These are phyloP conservation scores for Callochromis pleurospilus DNA, from an alignment of 2,113 vertebrate genomes.

Conservation along the genomic window DNA sequence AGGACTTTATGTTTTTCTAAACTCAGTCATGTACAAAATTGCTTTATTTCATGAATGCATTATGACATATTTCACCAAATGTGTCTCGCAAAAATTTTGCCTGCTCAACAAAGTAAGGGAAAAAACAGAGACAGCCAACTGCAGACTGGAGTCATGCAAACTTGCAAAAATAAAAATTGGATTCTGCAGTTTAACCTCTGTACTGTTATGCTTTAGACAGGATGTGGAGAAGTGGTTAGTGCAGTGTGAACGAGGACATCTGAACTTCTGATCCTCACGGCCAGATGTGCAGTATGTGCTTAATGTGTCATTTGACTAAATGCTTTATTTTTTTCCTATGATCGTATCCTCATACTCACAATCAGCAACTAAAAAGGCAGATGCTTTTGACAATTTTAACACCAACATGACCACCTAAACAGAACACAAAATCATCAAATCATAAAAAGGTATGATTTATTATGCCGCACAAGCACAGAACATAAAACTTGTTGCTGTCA, in stretches of 20 bases:
- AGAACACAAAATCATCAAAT: conserved; percentile 2
- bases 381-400: not conserved
- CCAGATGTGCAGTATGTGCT: conserved; percentile 23
- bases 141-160: conserved; percentile 2
- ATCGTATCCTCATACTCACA: conserved; percentile 3
- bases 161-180: conserved; percentile 29
- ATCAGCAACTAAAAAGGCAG: not conserved
- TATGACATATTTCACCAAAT: not conserved
- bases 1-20: not conserved
- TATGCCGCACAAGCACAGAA: not conserved
- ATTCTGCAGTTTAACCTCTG: conserved; percentile 35
- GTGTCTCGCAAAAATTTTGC: not conserved
- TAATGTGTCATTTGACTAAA: not conserved
- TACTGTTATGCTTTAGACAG: conserved; percentile 44
- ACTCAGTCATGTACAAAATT: not conserved
- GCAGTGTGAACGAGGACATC: conserved; percentile 14
- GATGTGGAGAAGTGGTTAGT: conserved; percentile 53
- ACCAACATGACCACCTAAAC: conserved; percentile 28
- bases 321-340: not conserved
- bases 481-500: not conserved
- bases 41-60: not conserved
- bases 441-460: not conserved
- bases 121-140: not conserved
- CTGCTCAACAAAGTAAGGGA: not conserved
- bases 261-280: conserved; percentile 32